Evolutionary conservation across 2,888 invertebrate genomes (phyloP), one percentile per base, ranked within the genome.

Genomic region (Junonia oenone): DNA sequence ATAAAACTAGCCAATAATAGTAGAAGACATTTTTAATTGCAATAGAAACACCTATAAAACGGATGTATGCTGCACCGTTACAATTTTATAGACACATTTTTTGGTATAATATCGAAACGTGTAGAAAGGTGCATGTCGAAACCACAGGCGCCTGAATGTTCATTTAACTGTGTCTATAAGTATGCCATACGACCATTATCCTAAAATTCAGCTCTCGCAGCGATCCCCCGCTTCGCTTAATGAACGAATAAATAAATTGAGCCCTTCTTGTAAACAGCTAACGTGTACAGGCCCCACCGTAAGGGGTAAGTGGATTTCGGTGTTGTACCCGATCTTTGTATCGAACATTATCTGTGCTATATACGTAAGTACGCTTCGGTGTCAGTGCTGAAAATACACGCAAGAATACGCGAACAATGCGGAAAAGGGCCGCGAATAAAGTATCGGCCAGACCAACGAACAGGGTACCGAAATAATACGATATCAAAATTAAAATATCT

Each of bases 281-380:
- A 73, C 75, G 77, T 73, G 76, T 78, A 83, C 76, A 78, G 78
- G 76, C 73, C 73, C 80, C 83, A 75, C 83, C 76, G 87, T 80
- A 87, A 82, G 86, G 87, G 86, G 87, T 89, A 90, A 90, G 90
- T 90, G 90, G 86, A 81, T 88, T 90, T 90, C 80, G 87, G 85
- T 90, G 89, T 90, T 78, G 78, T 75, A 78, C 78, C 75, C 73
- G 80, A 85, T 83, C 66, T 65, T 76, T 78, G 73, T 76, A 73
- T 72, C 72, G 67, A 69, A 81, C 73, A 75, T 74, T 81, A 73
- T 78, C 73, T 79, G 71, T 75, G 63, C 63, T 54, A 51, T 58
- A 57, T 57, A 50, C 33, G 57, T 60, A 55, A 60, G 54, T 54
- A 53, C 38, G 60, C 60, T 57, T 60, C 48, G 57, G 51, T 60